A percentile compares a stretch with the other conserved stretches of the same genome.
phyloP scores from a whole-genome alignment of 2,797 vertebrate species.

The Artibeus lituratus region DNA sequence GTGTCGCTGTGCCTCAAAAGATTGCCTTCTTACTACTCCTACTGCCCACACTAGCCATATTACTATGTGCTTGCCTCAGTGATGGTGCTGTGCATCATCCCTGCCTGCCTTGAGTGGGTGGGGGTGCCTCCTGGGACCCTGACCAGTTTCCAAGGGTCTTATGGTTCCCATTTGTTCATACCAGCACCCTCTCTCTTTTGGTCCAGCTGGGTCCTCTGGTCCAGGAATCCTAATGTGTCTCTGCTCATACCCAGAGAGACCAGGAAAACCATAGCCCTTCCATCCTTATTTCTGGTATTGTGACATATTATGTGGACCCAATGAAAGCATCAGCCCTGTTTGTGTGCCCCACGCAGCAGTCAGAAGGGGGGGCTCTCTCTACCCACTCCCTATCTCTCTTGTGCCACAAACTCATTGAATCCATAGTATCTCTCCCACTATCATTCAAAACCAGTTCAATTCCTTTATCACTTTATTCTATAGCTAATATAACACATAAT shows the following conservation, averaged over 20 bases:
- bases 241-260: neutral
- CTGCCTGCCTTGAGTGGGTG: neutral
- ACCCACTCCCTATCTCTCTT: neutral
- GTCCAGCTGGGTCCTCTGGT: neutral
- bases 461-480: slow-evolving; percentile 3
- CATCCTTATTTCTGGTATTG: neutral
- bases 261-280: neutral
- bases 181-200: neutral
- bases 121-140: neutral
- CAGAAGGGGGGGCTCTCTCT: neutral
- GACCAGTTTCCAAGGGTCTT: neutral
- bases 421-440: neutral
- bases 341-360: neutral
- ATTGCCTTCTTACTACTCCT: neutral
- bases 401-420: neutral
- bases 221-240: neutral
- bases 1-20: neutral
- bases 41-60: neutral
- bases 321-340: neutral
- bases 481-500: neutral
- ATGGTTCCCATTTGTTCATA: neutral
- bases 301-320: neutral
- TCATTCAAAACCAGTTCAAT: slow-evolving; percentile 30
- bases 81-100: rapidly evolving
- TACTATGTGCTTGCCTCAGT: neutral